These are phyloP conservation scores for Hirundichthys speculiger DNA, from an alignment of 2,113 vertebrate genomes.

Conservation along the genomic window DNA sequence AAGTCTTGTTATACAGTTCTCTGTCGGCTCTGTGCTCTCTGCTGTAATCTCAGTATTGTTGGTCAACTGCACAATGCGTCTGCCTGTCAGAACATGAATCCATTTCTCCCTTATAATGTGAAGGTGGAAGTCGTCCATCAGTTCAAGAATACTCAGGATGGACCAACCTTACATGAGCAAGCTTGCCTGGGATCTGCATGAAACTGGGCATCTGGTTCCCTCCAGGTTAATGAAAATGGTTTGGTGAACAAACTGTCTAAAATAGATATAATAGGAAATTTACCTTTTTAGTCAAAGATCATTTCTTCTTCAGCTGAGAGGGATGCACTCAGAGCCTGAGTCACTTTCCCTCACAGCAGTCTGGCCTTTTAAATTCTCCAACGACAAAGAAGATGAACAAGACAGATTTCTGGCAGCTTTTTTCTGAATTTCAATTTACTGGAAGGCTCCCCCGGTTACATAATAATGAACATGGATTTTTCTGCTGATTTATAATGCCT, in stretches of 20 bases:
- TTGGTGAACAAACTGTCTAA: not conserved
- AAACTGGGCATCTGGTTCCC: not conserved
- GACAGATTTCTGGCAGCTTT: slow-evolving; percentile 26
- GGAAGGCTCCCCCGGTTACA: slow-evolving; percentile 25
- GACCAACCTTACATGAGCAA: slow-evolving; percentile 6
- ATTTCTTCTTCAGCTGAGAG: not conserved
- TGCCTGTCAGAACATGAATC: slow-evolving; percentile 1
- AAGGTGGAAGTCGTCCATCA: slow-evolving; percentile 17
- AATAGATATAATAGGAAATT: slow-evolving; percentile 2
- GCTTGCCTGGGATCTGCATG: not conserved
- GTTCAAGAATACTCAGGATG: too few relatives aligned
- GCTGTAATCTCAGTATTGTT: slow-evolving; percentile 26
- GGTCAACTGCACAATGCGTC: not conserved
- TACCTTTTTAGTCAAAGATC: slow-evolving; percentile 21
- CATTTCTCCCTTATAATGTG: slow-evolving; percentile 17
- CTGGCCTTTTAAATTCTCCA: slow-evolving; percentile 21
- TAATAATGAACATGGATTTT: not conserved
- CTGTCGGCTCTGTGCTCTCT: too few relatives aligned
- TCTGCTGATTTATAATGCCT: slow-evolving; percentile 12
- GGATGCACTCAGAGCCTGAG: slow-evolving; percentile 13
- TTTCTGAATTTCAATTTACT: slow-evolving; percentile 30
- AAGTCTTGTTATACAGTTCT: not conserved
- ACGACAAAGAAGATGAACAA: slow-evolving; percentile 18
- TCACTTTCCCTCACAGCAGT: slow-evolving; percentile 8
- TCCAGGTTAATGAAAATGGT: not conserved